phyloP scores from a whole-genome alignment of 2,888 invertebrate genomes.

The Lasioglossum pauxillum region DNA sequence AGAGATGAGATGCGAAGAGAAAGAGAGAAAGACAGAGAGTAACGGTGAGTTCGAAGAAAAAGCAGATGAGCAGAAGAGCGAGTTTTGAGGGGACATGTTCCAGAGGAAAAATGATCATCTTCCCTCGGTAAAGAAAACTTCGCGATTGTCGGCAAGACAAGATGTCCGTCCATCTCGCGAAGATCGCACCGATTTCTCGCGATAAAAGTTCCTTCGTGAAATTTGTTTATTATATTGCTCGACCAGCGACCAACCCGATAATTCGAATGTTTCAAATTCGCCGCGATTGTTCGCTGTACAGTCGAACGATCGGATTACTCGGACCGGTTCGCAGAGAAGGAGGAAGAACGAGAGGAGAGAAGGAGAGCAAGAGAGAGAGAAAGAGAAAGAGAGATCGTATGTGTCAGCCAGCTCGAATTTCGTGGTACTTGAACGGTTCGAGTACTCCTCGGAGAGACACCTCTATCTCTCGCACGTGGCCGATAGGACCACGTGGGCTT shows the following conservation, averaged over 20 bases:
- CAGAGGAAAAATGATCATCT: slow-evolving; percentile 1
- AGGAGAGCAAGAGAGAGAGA: neutral
- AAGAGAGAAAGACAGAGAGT: neutral
- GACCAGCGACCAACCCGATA: neutral
- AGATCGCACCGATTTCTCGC: too few relatives aligned
- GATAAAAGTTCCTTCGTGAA: neutral
- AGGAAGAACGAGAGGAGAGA: neutral
- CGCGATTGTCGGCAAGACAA: neutral
- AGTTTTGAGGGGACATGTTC: neutral
- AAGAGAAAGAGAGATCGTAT: neutral
- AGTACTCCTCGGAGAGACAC: neutral
- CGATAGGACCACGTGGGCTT: slow-evolving; percentile 84
- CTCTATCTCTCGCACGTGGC: slow-evolving; percentile 77
- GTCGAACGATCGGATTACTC: neutral
- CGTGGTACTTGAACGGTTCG: slow-evolving; percentile 10
- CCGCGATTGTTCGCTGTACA: neutral
- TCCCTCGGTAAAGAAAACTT: neutral
- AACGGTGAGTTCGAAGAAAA: slow-evolving; percentile 25
- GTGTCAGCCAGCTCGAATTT: slow-evolving; percentile 11
- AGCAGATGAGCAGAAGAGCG: neutral
- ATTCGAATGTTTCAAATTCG: neutral
- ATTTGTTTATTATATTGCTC: neutral
- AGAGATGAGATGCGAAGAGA: neutral
- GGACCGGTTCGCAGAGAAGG: neutral
- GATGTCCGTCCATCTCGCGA: too few relatives aligned